These are phyloP conservation scores for Polydrusus pterygomalis DNA, from an alignment of 2,888 invertebrate genomes.

Conservation along the genomic window DNA sequence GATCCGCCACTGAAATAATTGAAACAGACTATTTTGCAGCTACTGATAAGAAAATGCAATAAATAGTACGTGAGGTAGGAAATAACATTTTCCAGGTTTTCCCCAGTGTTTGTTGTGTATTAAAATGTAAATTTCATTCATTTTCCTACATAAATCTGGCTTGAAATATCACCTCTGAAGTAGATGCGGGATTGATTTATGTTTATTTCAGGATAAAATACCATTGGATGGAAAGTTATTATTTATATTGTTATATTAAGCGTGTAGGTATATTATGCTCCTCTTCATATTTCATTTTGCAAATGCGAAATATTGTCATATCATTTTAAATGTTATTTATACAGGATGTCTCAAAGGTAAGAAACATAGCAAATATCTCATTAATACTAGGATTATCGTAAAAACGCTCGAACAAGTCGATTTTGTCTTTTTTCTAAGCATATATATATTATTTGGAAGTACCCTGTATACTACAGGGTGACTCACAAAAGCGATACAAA, in stretches of 20 bases:
- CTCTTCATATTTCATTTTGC: constrained; percentile 56
- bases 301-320: neutral
- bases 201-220: constrained; percentile 33
- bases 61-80: constrained; percentile 59
- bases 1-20: constrained; percentile 39
- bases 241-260: constrained; percentile 32
- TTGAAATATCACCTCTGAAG: constrained; percentile 61
- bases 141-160: constrained; percentile 65
- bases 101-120: constrained; percentile 65
- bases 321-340: no score
- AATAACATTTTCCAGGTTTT: constrained; percentile 65
- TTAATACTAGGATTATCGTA: no score
- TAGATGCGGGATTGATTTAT: constrained; percentile 60
- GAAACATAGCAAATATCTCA: no score
- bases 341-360: no score
- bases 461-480: no score
- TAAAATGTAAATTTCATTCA: constrained; percentile 67
- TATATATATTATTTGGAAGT: no score
- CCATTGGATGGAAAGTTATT: constrained; percentile 38
- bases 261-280: constrained; percentile 17
- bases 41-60: constrained; percentile 54
- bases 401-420: no score
- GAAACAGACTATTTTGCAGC: constrained; percentile 43
- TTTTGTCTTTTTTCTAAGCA: no score
- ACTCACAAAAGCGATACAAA: no score